Evolutionary conservation across 37 sponge, comb jelly and placozoan genomes (phyloP).

Genomic region (Bolinopsis microptera): DNA sequence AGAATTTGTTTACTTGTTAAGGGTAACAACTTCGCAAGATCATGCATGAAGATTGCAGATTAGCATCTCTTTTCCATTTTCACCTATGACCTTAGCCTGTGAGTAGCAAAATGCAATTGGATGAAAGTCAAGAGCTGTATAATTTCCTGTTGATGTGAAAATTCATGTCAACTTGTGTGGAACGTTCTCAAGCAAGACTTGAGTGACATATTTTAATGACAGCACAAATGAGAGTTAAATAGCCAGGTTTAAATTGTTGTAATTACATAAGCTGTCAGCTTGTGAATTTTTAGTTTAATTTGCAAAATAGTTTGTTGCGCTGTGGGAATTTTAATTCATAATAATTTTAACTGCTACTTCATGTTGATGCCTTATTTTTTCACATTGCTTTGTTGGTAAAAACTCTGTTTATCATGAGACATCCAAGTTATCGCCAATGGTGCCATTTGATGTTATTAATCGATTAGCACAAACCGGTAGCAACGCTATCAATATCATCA

Average conservation of each 20-base stretch:
- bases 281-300: not conserved
- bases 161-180: not conserved
- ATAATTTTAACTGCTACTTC: too few relatives aligned
- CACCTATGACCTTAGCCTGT: not conserved
- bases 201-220: too few relatives aligned
- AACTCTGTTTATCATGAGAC: too few relatives aligned
- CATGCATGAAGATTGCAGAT: not conserved
- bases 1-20: not conserved
- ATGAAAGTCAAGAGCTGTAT: not conserved
- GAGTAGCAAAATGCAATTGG: not conserved
- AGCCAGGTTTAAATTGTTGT: not conserved
- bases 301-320: not conserved
- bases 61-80: not conserved
- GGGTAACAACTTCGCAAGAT: not conserved
- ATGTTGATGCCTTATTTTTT: too few relatives aligned
- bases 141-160: not conserved
- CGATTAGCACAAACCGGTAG: too few relatives aligned
- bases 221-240: not conserved
- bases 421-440: too few relatives aligned
- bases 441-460: too few relatives aligned
- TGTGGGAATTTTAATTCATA: not conserved
- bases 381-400: too few relatives aligned
- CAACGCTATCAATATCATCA: too few relatives aligned
- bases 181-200: too few relatives aligned
- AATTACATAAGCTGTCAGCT: not conserved